Evolutionary conservation across 2,797 vertebrate genomes (phyloP).

Genomic region (Tapirus indicus): DNA sequence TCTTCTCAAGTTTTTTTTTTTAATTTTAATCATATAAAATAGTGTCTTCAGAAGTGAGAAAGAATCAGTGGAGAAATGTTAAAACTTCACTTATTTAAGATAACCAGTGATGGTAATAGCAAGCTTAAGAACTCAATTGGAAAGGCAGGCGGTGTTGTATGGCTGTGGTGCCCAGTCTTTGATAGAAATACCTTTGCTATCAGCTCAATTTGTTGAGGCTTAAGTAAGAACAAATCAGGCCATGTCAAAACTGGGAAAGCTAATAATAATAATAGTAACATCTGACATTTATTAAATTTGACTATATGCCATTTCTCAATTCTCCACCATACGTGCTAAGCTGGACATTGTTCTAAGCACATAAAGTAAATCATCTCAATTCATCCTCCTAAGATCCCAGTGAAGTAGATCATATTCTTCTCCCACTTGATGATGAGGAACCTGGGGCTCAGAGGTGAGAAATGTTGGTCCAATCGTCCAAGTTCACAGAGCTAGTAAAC

Average conservation of each 20-base stretch:
- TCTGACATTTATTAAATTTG: background rate
- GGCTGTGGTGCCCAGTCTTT: background rate
- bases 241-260: background rate
- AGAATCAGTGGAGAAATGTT: background rate
- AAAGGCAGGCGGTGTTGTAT: background rate
- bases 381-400: background rate
- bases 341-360: background rate
- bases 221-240: background rate
- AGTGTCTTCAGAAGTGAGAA: background rate
- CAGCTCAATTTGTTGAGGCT: background rate
- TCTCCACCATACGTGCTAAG: background rate
- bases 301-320: background rate
- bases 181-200: slow-evolving; percentile 4
- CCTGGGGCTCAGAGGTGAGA: background rate
- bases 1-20: background rate
- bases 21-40: slow-evolving; percentile 8
- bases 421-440: background rate
- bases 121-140: background rate
- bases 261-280: background rate
- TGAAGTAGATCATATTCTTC: background rate
- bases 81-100: slow-evolving; percentile 1
- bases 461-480: background rate
- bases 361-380: background rate
- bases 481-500: background rate
- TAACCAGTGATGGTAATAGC: background rate